Evolutionary conservation across 1,140 invertebrate genomes (phyloP).

Genomic region (Chironomus striatipennis): DNA sequence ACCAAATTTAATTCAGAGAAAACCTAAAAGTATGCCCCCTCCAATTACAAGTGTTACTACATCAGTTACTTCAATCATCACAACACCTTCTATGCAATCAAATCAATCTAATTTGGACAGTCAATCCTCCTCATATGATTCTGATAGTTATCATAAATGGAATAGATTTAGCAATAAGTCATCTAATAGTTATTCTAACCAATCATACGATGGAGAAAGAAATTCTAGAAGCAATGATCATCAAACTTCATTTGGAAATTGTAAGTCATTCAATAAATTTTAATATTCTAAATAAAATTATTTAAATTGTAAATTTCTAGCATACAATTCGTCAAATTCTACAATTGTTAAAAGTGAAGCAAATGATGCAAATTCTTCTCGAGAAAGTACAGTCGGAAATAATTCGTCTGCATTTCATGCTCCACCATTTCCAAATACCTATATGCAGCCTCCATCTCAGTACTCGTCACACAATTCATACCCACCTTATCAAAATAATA

Average conservation of each 20-base stretch:
- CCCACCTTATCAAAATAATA: neutral
- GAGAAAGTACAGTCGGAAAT: neutral
- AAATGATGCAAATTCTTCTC: neutral
- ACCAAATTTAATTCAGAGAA: conserved; percentile 24
- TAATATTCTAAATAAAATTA: neutral
- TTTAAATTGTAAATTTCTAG: neutral
- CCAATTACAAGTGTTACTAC: neutral
- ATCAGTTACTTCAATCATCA: neutral
- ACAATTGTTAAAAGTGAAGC: neutral
- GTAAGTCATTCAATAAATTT: neutral
- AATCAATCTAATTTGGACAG: neutral
- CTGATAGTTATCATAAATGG: neutral
- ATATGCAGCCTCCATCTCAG: neutral
- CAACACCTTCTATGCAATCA: neutral
- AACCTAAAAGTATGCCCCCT: neutral
- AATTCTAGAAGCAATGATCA: neutral
- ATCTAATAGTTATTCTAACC: neutral
- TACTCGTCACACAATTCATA: neutral
- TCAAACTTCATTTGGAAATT: neutral
- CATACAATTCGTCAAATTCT: too few species aligned
- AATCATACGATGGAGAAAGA: neutral
- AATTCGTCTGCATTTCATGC: neutral
- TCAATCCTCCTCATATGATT: neutral
- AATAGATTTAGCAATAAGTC: neutral
- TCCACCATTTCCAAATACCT: neutral